Evolutionary conservation across 1,140 invertebrate species (phyloP).

Genomic region (Chymomyza costata): DNA sequence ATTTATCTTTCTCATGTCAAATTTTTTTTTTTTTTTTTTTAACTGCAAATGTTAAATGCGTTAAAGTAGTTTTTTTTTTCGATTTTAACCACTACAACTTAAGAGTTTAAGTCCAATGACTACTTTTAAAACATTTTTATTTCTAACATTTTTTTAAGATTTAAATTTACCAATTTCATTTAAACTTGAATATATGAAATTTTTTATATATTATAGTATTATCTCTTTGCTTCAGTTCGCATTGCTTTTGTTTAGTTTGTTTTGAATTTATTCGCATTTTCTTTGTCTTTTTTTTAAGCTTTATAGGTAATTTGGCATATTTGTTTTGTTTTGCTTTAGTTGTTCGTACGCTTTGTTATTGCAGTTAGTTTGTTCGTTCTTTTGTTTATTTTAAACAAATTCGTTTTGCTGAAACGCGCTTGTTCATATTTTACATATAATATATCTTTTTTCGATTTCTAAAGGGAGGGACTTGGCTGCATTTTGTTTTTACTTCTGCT

Average conservation of each 20-base stretch:
- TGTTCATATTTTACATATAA: slow-evolving; percentile 35
- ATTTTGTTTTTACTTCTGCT: slow-evolving; percentile 33
- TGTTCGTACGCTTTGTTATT: slow-evolving; percentile 38
- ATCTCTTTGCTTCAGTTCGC: slow-evolving; percentile 18
- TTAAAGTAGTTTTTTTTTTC: slow-evolving; percentile 8
- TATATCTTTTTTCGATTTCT: slow-evolving; percentile 19
- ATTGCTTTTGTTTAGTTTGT: slow-evolving; percentile 8
- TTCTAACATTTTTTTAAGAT: slow-evolving; percentile 5
- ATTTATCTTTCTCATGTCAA: slow-evolving; percentile 8
- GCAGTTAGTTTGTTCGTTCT: slow-evolving; percentile 32
- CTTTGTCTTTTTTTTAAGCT: neutral
- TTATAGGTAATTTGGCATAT: slow-evolving; percentile 56
- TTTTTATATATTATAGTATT: neutral
- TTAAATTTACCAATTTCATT: neutral
- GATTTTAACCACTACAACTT: no score
- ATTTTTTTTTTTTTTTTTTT: slow-evolving; percentile 1
- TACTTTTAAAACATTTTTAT: neutral
- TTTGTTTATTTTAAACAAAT: slow-evolving; percentile 62
- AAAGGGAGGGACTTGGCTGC: slow-evolving; percentile 63
- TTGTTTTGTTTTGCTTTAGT: slow-evolving; percentile 29
- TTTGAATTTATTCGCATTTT: slow-evolving; percentile 1
- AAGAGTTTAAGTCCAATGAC: neutral
- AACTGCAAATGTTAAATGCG: slow-evolving; percentile 22
- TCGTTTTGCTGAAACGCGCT: slow-evolving; percentile 63
- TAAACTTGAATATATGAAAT: neutral